These are phyloP conservation scores for Formicarius rufipectus DNA, from an alignment of 2,113 vertebrate genomes.

Conservation along the genomic window DNA sequence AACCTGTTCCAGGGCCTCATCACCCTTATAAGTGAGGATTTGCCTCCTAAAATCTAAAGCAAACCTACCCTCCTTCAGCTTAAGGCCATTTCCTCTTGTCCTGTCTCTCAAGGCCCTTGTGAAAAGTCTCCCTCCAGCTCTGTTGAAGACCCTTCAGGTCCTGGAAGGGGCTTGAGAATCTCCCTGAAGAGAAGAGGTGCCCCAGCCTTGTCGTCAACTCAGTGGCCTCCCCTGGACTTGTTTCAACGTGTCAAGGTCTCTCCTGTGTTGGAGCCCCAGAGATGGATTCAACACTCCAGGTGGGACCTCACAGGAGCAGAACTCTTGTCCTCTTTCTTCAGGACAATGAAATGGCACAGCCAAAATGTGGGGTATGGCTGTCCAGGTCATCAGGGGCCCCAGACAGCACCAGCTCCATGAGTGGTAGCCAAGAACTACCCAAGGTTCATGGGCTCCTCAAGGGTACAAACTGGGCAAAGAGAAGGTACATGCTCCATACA, in stretches of 20 bases:
- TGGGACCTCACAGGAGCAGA: background rate
- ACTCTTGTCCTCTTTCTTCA: background rate
- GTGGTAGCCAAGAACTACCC: background rate
- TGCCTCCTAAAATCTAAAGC: background rate
- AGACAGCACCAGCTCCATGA: background rate
- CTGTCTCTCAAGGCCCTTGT: background rate
- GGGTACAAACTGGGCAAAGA: background rate
- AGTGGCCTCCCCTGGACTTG: background rate
- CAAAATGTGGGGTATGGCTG: background rate
- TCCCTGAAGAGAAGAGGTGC: background rate
- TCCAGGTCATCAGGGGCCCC: background rate
- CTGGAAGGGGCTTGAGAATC: background rate
- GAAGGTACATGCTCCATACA: background rate
- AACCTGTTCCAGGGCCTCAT: background rate
- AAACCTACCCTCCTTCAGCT: background rate
- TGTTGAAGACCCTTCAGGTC: fast-evolving
- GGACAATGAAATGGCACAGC: background rate
- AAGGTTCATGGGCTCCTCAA: fast-evolving
- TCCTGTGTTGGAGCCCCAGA: background rate
- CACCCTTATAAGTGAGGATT: background rate
- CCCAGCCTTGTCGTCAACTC: background rate
- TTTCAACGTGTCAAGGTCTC: background rate
- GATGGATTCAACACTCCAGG: background rate
- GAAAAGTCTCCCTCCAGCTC: background rate
- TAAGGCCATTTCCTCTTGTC: background rate